Conservation (phyloP, 2,113 vertebrate species). For the Saccopteryx bilineata region DNA sequence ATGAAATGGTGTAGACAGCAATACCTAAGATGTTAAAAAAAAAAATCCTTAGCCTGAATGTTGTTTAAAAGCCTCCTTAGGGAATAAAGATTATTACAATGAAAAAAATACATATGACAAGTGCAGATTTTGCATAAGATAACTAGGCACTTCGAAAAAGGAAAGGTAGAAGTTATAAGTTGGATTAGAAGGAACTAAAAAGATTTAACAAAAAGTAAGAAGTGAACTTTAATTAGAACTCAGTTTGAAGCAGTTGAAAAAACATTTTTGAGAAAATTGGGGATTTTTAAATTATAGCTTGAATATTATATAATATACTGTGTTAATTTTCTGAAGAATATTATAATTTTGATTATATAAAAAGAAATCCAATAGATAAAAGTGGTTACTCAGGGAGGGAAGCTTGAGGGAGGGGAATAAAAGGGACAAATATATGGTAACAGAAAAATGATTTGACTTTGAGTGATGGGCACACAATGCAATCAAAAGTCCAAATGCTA, state of each 20-base stretch:
- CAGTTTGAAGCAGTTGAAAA: background rate
- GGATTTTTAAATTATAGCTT: conserved; percentile 22
- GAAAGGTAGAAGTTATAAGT: background rate
- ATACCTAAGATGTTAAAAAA: background rate
- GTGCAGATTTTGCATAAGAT: conserved; percentile 3
- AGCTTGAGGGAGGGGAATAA: too few relatives aligned
- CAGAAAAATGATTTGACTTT: too few relatives aligned
- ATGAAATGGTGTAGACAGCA: background rate
- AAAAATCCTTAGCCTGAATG: background rate
- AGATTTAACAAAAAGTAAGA: background rate
- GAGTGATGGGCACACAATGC: too few relatives aligned
- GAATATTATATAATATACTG: background rate
- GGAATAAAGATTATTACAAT: background rate
- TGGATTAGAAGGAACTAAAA: background rate
- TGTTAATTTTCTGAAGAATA: background rate
- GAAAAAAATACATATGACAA: background rate
- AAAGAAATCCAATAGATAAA: too few relatives aligned
- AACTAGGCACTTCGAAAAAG: background rate
- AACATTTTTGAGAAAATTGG: background rate
- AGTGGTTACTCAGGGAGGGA: too few relatives aligned
- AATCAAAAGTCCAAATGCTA: too few relatives aligned
- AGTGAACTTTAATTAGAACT: background rate
- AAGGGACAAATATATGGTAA: too few relatives aligned
- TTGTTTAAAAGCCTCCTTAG: background rate
- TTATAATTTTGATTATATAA: background rate